A percentile compares a stretch with the other conserved stretches of the same genome.
These are phyloP conservation scores for Cyclina sinensis DNA, from an alignment of 1,140 invertebrate genomes.

Conservation along the genomic window DNA sequence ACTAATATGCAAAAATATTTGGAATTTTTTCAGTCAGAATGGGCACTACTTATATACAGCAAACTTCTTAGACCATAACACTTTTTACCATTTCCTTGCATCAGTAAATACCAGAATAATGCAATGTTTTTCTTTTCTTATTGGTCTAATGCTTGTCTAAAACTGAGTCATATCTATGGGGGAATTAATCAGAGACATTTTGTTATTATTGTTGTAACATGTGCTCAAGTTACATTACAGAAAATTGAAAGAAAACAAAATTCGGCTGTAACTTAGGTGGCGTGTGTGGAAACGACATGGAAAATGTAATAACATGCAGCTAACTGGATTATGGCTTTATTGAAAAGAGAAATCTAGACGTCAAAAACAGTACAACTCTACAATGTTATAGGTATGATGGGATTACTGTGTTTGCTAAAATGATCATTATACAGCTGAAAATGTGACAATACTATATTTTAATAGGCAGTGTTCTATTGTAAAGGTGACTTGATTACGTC, in stretches of 20 bases:
- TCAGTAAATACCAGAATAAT: background rate
- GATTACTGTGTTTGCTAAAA: too few species aligned
- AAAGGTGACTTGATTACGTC: too few species aligned
- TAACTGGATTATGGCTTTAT: constrained; percentile 9
- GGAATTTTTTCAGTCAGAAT: too few species aligned
- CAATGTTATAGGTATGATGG: too few species aligned
- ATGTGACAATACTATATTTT: too few species aligned
- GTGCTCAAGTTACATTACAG: constrained; percentile 50
- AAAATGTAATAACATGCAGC: constrained; percentile 26
- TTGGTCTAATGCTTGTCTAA: background rate
- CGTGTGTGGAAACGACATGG: background rate
- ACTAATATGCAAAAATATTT: too few species aligned
- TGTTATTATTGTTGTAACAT: constrained; percentile 35
- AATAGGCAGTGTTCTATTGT: too few species aligned
- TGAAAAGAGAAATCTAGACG: background rate
- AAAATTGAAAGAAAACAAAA: constrained; percentile 48
- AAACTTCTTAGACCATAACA: background rate
- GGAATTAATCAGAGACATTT: background rate
- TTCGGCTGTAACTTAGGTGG: background rate
- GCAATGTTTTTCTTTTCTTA: background rate
- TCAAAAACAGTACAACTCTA: too few species aligned
- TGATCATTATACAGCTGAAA: too few species aligned
- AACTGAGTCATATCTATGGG: constrained; percentile 12
- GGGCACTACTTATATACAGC: too few species aligned
- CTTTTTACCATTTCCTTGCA: constrained; percentile 4